A percentile compares a stretch with the other conserved stretches of the same genome.
Evolutionary conservation across 1,140 invertebrate species (phyloP).

Genomic region (Drosophila parabipectinata): DNA sequence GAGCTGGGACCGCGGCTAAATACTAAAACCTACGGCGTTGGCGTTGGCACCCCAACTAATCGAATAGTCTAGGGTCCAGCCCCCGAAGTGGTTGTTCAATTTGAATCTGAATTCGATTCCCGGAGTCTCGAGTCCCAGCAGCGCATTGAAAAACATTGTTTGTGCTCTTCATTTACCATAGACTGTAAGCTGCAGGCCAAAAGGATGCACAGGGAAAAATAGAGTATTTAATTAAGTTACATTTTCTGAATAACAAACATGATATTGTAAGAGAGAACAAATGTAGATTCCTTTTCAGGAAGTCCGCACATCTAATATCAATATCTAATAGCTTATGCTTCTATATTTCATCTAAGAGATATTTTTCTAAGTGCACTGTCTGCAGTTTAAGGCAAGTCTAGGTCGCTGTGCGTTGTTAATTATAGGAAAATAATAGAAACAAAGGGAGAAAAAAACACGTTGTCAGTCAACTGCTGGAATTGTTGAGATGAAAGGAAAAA

Average conservation of each 20-base stretch:
- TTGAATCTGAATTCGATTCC: constrained; percentile 15
- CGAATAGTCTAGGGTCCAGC: constrained; percentile 62
- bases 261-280: no score
- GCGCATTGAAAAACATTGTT: constrained; percentile 55
- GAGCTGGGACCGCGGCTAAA: background rate
- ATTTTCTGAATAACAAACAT: background rate
- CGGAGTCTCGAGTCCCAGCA: constrained; percentile 17
- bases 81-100: constrained; percentile 29
- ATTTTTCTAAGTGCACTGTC: constrained; percentile 8
- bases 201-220: background rate
- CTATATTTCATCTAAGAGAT: background rate
- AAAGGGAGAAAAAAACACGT: constrained; percentile 37
- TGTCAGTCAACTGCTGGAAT: constrained; percentile 50
- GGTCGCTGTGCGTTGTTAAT: constrained; percentile 60
- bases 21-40: constrained; percentile 42
- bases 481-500: constrained; percentile 50
- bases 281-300: no score
- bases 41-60: constrained; percentile 74
- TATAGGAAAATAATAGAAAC: constrained; percentile 58
- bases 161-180: constrained; percentile 72
- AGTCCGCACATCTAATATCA: no score
- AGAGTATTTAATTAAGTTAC: background rate
- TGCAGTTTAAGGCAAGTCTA: constrained; percentile 52
- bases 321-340: no score
- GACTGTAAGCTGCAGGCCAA: constrained; percentile 61